Conservation (phyloP, 2,888 invertebrate genomes). For the Tipula confusa region DNA sequence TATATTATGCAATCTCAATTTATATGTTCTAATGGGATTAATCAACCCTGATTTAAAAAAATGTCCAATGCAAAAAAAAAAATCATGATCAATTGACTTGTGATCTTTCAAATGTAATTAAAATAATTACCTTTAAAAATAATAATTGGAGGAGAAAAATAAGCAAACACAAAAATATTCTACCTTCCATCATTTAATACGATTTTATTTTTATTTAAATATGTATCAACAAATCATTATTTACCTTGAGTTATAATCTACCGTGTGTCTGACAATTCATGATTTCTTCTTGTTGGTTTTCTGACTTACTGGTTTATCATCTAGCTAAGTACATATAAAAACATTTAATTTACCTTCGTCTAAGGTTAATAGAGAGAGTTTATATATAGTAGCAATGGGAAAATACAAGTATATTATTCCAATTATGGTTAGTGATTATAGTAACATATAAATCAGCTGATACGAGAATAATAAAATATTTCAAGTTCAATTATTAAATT, state of each 20-base stretch:
- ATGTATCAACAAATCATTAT: not conserved
- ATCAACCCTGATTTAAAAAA: not conserved
- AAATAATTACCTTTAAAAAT: not conserved
- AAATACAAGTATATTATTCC: not conserved
- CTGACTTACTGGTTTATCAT: not conserved
- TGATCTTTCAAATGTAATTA: not conserved
- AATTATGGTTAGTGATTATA: not conserved
- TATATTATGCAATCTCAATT: too few species aligned
- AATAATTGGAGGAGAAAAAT: not conserved
- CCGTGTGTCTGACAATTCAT: not conserved
- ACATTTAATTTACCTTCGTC: not conserved
- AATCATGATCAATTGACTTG: not conserved
- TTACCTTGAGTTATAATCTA: not conserved
- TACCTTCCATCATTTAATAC: not conserved
- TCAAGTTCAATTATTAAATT: not conserved
- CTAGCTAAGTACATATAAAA: not conserved
- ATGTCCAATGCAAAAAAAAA: not conserved
- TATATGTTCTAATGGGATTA: not conserved
- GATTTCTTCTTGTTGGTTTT: not conserved
- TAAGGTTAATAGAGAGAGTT: slow-evolving; percentile 7
- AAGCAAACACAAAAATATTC: not conserved
- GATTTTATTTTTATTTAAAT: not conserved
- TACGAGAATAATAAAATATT: not conserved
- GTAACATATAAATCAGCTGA: not conserved
- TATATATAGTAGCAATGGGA: not conserved